A percentile compares a stretch with the other conserved stretches of the same genome.
Conservation (phyloP, 2,888 invertebrate species). For the Clusia tigrina region DNA sequence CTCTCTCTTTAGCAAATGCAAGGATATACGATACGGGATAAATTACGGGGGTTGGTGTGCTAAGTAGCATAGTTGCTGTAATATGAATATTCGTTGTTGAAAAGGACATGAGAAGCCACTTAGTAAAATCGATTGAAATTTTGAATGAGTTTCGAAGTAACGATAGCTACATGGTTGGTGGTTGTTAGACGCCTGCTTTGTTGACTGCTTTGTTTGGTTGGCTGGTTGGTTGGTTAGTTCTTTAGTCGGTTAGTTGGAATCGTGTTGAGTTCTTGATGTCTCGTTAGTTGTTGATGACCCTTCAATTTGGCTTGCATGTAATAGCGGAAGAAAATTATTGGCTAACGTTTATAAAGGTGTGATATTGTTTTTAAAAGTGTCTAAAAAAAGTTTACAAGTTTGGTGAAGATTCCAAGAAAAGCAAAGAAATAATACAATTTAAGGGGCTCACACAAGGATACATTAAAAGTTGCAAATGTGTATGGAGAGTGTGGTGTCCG, state of each 20-base stretch:
- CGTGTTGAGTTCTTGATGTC: conserved; percentile 62
- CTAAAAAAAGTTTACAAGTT: conserved; percentile 12
- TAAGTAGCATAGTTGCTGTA: not conserved
- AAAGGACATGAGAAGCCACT: conserved; percentile 65
- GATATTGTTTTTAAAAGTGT: not conserved
- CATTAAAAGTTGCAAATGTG: not conserved
- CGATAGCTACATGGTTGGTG: not conserved
- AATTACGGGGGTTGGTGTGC: not conserved
- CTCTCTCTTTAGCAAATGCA: not conserved
- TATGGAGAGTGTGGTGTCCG: not conserved
- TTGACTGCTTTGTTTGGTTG: conserved; percentile 18
- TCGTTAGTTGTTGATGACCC: conserved; percentile 65
- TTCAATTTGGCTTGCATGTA: conserved; percentile 59
- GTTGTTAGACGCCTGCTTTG: conserved; percentile 1
- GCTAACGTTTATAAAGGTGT: conserved; percentile 2
- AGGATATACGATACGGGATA: not conserved
- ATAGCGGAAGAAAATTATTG: conserved; percentile 43
- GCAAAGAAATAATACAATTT: conserved; percentile 15
- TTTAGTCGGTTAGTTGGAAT: conserved; percentile 56
- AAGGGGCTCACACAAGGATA: not conserved
- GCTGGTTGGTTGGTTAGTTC: conserved; percentile 27
- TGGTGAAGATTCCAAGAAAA: too few relatives aligned
- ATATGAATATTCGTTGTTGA: conserved; percentile 51
- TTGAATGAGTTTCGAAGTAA: conserved; percentile 6
- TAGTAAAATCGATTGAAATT: conserved; percentile 50